Conservation (phyloP, 2,888 invertebrate genomes). For the Venustoraphidia nigricollis region DNA sequence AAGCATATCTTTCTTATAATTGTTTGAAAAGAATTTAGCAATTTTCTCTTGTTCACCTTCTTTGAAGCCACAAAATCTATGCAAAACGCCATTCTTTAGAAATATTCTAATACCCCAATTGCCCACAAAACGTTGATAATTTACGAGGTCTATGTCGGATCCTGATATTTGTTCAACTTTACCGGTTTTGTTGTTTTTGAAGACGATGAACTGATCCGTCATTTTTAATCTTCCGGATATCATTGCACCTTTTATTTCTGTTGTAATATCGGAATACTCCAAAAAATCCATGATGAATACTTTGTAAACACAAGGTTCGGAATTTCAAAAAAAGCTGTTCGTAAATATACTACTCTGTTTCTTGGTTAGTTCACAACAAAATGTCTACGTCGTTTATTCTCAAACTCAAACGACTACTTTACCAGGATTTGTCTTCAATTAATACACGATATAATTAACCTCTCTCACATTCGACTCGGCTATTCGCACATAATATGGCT, state of each 20-base stretch:
- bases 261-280: conserved; percentile 73
- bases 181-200: conserved; percentile 92
- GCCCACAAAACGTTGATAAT: conserved; percentile 85
- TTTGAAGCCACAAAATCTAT: conserved; percentile 88
- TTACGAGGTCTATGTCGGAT: conserved; percentile 75
- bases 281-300: conserved; percentile 53
- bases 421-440: too few relatives aligned
- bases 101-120: conserved; percentile 82
- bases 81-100: conserved; percentile 74
- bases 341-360: too few relatives aligned
- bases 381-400: too few relatives aligned
- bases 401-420: too few relatives aligned
- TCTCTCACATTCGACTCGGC: too few relatives aligned
- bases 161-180: conserved; percentile 83
- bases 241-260: conserved; percentile 76
- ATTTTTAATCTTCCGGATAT: conserved; percentile 84
- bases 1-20: conserved; percentile 73
- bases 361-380: too few relatives aligned
- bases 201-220: conserved; percentile 77
- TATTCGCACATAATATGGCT: too few relatives aligned
- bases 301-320: too few relatives aligned
- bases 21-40: conserved; percentile 69
- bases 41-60: conserved; percentile 88
- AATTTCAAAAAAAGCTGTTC: too few relatives aligned
- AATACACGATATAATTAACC: too few relatives aligned